Conservation (phyloP, 2,113 vertebrate genomes). For the Cyanoramphus novaezelandiae region DNA sequence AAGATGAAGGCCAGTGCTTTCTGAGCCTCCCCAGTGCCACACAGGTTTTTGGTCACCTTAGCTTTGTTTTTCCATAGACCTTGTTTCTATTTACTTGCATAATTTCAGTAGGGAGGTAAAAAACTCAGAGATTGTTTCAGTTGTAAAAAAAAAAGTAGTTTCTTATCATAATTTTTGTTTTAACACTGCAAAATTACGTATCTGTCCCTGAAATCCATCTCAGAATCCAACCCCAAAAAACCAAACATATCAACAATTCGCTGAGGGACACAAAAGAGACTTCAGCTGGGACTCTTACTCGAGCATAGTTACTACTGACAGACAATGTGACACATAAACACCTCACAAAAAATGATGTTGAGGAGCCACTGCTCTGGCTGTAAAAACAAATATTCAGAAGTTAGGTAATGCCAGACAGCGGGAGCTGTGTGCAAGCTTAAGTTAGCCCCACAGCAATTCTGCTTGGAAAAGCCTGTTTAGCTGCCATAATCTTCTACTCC, state of each 20-base stretch:
- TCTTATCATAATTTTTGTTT: background rate
- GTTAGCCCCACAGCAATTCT: background rate
- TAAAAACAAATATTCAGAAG: background rate
- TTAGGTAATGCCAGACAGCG: background rate
- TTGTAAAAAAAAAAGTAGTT: background rate
- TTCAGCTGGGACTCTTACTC: background rate
- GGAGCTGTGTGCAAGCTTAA: background rate
- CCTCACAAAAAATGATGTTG: background rate
- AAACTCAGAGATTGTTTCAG: background rate
- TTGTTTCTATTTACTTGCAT: background rate
- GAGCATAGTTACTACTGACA: background rate
- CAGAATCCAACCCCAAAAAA: background rate
- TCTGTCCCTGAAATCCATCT: background rate
- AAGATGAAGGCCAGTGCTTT: background rate
- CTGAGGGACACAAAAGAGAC: background rate
- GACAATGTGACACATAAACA: background rate
- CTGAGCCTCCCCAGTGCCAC: rapidly evolving
- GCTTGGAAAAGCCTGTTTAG: background rate
- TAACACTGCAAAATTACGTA: background rate
- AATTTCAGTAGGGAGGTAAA: background rate
- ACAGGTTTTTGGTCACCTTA: background rate
- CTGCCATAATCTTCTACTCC: background rate
- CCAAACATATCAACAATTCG: background rate
- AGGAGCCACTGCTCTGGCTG: background rate
- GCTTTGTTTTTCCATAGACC: background rate